Conservation (phyloP, 2,888 invertebrate species). For the Rhodophaea formosa region DNA sequence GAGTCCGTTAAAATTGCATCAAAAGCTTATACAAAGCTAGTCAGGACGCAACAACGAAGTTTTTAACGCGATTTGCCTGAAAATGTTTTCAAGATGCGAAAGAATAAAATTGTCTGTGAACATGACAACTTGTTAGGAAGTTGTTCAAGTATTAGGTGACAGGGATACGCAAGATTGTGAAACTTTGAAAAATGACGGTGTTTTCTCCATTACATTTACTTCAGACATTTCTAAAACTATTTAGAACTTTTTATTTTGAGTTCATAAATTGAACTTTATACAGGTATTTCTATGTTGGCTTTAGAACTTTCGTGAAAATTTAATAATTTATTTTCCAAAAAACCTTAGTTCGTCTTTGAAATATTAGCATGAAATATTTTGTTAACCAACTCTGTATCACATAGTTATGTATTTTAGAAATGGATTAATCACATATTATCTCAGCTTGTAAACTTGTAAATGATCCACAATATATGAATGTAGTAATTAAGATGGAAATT, state of each 20-base stretch:
- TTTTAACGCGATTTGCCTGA: constrained; percentile 27
- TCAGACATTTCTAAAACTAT: not conserved
- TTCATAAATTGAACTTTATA: not conserved
- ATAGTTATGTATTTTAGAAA: not conserved
- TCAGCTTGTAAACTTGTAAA: not conserved
- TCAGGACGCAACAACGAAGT: constrained; percentile 22
- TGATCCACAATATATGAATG: not conserved
- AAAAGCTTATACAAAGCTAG: constrained; percentile 22
- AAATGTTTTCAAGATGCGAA: constrained; percentile 26
- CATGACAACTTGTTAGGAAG: constrained; percentile 24
- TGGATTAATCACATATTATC: too few species aligned
- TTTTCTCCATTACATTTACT: not conserved
- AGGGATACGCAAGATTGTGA: constrained; percentile 2
- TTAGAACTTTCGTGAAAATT: not conserved
- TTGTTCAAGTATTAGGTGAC: constrained; percentile 14
- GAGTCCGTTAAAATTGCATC: constrained; percentile 25
- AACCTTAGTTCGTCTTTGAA: not conserved
- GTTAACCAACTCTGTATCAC: not conserved
- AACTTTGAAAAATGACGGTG: constrained; percentile 6
- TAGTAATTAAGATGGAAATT: too few species aligned
- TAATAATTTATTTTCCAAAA: not conserved
- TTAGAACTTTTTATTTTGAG: not conserved
- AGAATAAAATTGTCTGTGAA: constrained; percentile 28
- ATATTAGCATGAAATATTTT: not conserved
- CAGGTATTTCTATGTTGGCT: not conserved